These are phyloP conservation scores for Mya arenaria DNA, from an alignment of 1,140 invertebrate species.

Conservation along the genomic window DNA sequence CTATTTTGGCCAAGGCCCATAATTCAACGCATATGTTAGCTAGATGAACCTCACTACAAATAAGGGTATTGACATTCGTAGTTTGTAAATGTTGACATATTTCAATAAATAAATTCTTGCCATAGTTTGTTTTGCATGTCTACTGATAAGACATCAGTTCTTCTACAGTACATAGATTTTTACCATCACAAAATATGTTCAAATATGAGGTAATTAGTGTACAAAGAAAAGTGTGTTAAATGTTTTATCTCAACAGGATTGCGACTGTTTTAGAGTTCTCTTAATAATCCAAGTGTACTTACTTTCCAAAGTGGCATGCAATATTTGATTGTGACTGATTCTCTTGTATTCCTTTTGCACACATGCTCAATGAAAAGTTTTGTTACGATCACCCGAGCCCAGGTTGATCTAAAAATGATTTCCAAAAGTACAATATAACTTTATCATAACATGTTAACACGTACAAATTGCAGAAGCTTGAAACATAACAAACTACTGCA, in stretches of 20 bases:
- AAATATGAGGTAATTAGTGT: too few species aligned
- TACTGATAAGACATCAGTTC: too few species aligned
- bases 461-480: slow-evolving; percentile 25
- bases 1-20: background rate
- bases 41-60: background rate
- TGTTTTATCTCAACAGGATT: too few species aligned
- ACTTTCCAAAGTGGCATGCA: slow-evolving; percentile 19
- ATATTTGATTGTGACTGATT: background rate
- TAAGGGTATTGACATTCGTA: background rate
- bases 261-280: too few species aligned
- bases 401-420: background rate
- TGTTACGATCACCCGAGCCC: slow-evolving; percentile 18
- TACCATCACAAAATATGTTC: too few species aligned
- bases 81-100: too few species aligned
- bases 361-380: slow-evolving; percentile 37
- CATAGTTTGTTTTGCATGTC: too few species aligned
- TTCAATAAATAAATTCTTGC: too few species aligned
- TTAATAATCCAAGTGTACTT: background rate
- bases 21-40: background rate
- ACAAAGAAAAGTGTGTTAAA: too few species aligned
- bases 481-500: slow-evolving; percentile 26
- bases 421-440: too few species aligned
- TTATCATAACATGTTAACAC: slow-evolving; percentile 14
- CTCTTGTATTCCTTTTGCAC: background rate
- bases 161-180: too few species aligned